Conservation (phyloP, 2,797 vertebrate species). For the Trematomus bernacchii region DNA sequence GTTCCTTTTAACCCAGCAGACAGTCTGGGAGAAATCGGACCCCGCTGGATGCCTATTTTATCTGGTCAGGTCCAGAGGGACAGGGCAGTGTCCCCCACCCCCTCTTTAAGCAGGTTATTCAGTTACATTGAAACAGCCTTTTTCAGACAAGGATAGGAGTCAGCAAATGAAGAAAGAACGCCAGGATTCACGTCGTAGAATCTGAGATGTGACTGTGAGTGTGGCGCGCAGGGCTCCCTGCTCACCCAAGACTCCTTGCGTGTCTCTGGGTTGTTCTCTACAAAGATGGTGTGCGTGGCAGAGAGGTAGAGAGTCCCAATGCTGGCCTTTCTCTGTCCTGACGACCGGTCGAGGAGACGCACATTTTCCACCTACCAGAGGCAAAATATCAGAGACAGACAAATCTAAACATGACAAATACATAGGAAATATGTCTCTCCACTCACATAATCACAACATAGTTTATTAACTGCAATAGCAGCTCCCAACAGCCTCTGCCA, state of each 20-base stretch:
- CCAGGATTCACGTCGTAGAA: background rate
- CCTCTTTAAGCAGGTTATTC: background rate
- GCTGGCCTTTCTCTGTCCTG: slow-evolving; percentile 87
- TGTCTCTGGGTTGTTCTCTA: slow-evolving; percentile 91
- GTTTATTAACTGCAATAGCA: background rate
- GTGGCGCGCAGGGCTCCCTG: too few relatives aligned
- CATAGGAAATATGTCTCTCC: background rate
- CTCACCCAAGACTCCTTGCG: slow-evolving; percentile 97
- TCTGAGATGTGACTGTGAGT: background rate
- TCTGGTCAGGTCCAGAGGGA: slow-evolving; percentile 23
- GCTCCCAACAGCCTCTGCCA: background rate
- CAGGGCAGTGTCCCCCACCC: background rate
- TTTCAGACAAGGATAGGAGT: background rate
- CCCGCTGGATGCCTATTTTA: slow-evolving; percentile 20
- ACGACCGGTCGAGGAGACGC: slow-evolving; percentile 86
- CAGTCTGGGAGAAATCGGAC: slow-evolving; percentile 38
- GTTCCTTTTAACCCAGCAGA: background rate
- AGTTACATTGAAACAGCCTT: background rate
- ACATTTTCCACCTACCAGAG: slow-evolving; percentile 92
- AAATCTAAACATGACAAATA: background rate
- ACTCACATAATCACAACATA: background rate
- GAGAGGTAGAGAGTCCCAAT: slow-evolving; percentile 94
- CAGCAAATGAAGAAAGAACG: background rate
- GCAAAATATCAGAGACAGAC: background rate
- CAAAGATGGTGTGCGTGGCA: slow-evolving; percentile 95